Percentiles rank a stretch among this genome's conserved stretches.
phyloP scores from a whole-genome alignment of 1,140 invertebrate species.

The Sitobion miscanthi region DNA sequence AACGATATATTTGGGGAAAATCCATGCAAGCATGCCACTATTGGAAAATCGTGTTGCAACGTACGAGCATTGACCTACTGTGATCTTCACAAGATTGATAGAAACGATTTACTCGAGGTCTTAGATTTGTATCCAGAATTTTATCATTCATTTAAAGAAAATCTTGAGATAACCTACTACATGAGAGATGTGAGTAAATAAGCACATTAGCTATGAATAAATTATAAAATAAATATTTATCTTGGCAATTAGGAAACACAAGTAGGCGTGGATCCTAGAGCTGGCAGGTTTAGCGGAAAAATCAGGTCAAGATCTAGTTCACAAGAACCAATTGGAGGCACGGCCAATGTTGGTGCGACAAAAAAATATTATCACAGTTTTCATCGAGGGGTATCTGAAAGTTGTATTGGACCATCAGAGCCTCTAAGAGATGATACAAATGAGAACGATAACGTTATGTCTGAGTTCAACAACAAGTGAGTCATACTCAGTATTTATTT shows the following conservation, averaged over 20 bases:
- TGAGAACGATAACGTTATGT: slow-evolving; percentile 45
- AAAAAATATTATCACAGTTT: slow-evolving; percentile 52
- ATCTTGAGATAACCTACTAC: slow-evolving; percentile 96
- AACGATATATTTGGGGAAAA: slow-evolving; percentile 99
- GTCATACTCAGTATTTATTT: background rate
- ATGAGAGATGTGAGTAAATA: slow-evolving; percentile 84
- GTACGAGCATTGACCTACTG: slow-evolving; percentile 99
- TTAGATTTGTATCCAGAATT: slow-evolving; percentile 98
- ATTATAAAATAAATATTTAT: slow-evolving; percentile 55
- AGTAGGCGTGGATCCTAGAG: slow-evolving; percentile 70
- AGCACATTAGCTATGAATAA: background rate
- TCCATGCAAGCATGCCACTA: slow-evolving; percentile 88
- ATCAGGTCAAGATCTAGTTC: slow-evolving; percentile 63
- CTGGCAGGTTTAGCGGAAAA: slow-evolving; percentile 60
- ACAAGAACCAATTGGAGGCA: slow-evolving; percentile 60
- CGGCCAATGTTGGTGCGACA: slow-evolving; percentile 37
- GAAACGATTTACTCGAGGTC: slow-evolving; percentile 96
- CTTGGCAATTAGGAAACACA: slow-evolving; percentile 70
- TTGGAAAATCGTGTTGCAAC: slow-evolving; percentile 96
- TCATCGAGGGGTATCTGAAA: slow-evolving; percentile 43
- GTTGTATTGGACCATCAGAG: slow-evolving; percentile 46
- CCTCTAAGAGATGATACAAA: slow-evolving; percentile 32
- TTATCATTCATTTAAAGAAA: slow-evolving; percentile 87
- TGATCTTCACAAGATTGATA: slow-evolving; percentile 96
- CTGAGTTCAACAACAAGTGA: slow-evolving; percentile 51